Conservation (phyloP, 2,888 invertebrate species). For the Eupithecia insigniata region DNA sequence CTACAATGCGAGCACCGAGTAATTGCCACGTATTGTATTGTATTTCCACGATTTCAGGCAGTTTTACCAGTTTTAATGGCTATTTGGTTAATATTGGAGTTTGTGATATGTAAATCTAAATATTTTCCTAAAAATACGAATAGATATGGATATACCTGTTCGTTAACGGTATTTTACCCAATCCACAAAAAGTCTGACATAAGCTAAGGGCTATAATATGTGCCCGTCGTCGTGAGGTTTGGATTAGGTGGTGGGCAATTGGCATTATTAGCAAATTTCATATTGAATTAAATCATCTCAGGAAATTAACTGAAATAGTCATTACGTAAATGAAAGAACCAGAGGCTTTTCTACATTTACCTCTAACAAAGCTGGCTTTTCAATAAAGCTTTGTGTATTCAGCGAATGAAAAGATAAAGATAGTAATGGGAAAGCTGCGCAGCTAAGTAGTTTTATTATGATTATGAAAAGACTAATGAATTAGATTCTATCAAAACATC, state of each 20-base stretch:
- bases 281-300: not conserved
- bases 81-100: not conserved
- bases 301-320: not conserved
- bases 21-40: constrained; percentile 41
- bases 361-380: not conserved
- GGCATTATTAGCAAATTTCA: not conserved
- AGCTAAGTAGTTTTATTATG: constrained; percentile 8
- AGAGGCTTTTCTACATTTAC: not conserved
- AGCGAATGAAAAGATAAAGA: constrained; percentile 8
- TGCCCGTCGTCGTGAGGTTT: not conserved
- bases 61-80: constrained; percentile 31
- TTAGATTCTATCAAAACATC: constrained; percentile 31
- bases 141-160: not conserved
- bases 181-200: not conserved
- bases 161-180: not conserved
- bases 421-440: not conserved
- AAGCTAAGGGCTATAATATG: too few relatives aligned
- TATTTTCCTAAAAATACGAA: not conserved
- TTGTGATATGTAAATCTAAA: not conserved
- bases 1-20: constrained; percentile 37
- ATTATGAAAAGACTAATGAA: constrained; percentile 24
- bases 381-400: constrained; percentile 11
- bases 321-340: not conserved
- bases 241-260: not conserved
- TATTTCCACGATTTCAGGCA: constrained; percentile 30